Base-by-base conservation (phyloP, 1,140 invertebrate genomes). In the Drosophila lini region DNA sequence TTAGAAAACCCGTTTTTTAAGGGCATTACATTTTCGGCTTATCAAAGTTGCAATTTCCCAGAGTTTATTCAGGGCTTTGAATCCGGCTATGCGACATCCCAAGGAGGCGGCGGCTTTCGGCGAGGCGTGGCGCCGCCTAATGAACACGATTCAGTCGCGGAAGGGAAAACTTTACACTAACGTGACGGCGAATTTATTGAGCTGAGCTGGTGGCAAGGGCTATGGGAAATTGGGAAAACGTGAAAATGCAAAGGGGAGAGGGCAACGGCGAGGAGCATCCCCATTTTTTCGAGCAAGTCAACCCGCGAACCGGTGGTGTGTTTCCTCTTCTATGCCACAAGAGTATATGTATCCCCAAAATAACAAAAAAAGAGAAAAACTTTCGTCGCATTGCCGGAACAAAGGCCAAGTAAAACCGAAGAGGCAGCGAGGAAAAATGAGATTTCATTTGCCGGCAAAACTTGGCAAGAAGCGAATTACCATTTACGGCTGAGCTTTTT, bases 111-210 rank as follows among this genome's bases (percentile, higher is more conserved):
- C 36, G 44, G 52, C 19, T 36, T 71, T 59, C 8, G 52, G 11
- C 13, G 31, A 50, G 67, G 69, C 53, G 69, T 71, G 69, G 69
- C 55, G n/a, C 31, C 36, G 67, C 67, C 52, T 73, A 73, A 73
- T 71, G 69, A 73, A 73, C 67, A 42, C 52, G 44, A 59, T 71
- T 73, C 65, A 71, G 62, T 16, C 42, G 67, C 65, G 16, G 34
- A 48, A 50, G 67, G 69, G 44, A 59, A 71, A 71, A 71, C 67
- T 73, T 73, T 73, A 71, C 52, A 73, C 69, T 73, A 73, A 73
- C 69, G 67, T 73, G 69, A 73, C 69, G 52, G 55, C 36, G 69
- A 73, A 73, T 73, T 73, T 73, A 73, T 73, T 73, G 68, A 70
- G 68, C 47, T 70, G 31, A 71, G 65, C 62, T 38, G 61, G 45